phyloP scores from a whole-genome alignment of 2,797 vertebrate genomes.

The Etheostoma perlongum region DNA sequence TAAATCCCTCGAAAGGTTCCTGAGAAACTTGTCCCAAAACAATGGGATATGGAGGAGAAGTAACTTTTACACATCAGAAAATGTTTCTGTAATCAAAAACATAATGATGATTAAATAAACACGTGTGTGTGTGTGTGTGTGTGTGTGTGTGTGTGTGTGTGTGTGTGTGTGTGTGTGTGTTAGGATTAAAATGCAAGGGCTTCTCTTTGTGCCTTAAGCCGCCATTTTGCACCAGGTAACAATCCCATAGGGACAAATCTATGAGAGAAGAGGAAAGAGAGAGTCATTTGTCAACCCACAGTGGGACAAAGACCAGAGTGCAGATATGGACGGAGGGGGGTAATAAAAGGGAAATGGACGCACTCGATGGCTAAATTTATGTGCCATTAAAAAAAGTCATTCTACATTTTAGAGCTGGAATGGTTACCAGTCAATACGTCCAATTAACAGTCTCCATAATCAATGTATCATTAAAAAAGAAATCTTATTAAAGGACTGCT shows the following conservation, averaged over 20 bases:
- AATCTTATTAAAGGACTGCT: too few species aligned
- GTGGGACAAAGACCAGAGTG: constrained; percentile 4
- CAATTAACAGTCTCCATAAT: too few species aligned
- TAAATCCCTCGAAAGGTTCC: neutral
- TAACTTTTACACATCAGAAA: neutral
- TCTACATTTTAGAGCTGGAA: neutral
- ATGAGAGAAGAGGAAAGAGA: constrained; percentile 33
- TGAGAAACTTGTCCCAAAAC: neutral
- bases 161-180: neutral
- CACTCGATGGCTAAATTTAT: neutral
- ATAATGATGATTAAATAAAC: neutral
- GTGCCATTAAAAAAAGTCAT: neutral
- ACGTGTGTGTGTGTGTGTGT: too few species aligned
- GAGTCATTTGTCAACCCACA: neutral
- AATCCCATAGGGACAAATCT: constrained; percentile 35
- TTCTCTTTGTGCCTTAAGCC: constrained; percentile 4
- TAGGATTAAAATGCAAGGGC: neutral
- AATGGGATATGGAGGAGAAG: neutral
- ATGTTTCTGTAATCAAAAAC: neutral
- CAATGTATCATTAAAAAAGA: too few species aligned
- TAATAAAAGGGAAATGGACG: too few species aligned
- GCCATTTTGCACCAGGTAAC: constrained; percentile 41
- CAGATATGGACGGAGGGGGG: too few species aligned
- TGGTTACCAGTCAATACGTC: neutral
- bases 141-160: too few species aligned